A percentile compares a stretch with the other conserved stretches of the same genome.
These are phyloP conservation scores for Oryctolagus cuniculus DNA, from an alignment of 2,113 vertebrate genomes.

Conservation along the genomic window mOryCun1.1 NC_091441.1:83743001-83743500, in stretches of 20 bases:
- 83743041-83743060: not conserved
- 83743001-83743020: not conserved
- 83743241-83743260: constrained; percentile 17
- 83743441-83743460: not conserved
- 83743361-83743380: not conserved
- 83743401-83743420: constrained; percentile 32
- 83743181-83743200: not conserved
- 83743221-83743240: not conserved
- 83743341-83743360: not conserved
- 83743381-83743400: constrained; percentile 52
- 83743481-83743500: not conserved
- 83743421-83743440: constrained; percentile 15
- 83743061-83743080: not conserved
- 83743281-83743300: constrained; percentile 21
- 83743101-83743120: not conserved
- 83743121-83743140: too few species aligned
- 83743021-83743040: not conserved
- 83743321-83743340: not conserved
- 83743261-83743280: not conserved
- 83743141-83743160: not conserved
- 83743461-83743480: not conserved
- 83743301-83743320: constrained; percentile 29
- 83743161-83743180: not conserved
- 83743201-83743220: constrained; percentile 3
- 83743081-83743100: not conserved